Percentiles rank a stretch among this genome's conserved stretches.
Conservation (phyloP, 2,797 vertebrate genomes). For the Sebastes kiyomatsui region DNA sequence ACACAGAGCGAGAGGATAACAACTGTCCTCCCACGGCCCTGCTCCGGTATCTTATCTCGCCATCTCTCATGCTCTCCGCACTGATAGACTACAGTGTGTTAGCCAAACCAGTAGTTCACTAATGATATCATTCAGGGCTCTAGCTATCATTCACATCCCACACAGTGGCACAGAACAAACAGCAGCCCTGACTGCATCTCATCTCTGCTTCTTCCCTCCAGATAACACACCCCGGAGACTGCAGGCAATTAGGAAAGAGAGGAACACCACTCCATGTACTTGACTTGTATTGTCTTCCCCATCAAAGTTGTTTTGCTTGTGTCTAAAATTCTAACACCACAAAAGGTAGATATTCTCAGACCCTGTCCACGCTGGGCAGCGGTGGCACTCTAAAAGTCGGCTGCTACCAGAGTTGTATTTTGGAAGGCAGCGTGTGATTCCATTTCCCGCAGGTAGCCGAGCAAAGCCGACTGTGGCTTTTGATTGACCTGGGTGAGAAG, state of each 20-base stretch:
- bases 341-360: slow-evolving; percentile 37
- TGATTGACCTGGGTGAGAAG: slow-evolving; percentile 37
- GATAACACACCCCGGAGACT: slow-evolving; percentile 71
- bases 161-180: slow-evolving; percentile 70
- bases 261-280: slow-evolving; percentile 48
- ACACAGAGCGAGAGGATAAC: slow-evolving; percentile 49
- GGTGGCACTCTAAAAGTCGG: background rate
- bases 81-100: slow-evolving; percentile 68
- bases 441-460: slow-evolving; percentile 34
- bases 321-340: slow-evolving; percentile 36
- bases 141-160: slow-evolving; percentile 76
- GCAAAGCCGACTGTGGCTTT: slow-evolving; percentile 21
- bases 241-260: slow-evolving; percentile 79
- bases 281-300: slow-evolving; percentile 46
- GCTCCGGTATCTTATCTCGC: slow-evolving; percentile 45
- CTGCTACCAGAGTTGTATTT: slow-evolving; percentile 20
- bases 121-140: slow-evolving; percentile 78
- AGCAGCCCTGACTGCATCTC: slow-evolving; percentile 64
- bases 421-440: slow-evolving; percentile 24
- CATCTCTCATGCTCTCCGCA: slow-evolving; percentile 46
- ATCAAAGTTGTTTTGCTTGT: slow-evolving; percentile 48
- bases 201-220: slow-evolving; percentile 62
- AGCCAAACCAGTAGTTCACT: slow-evolving; percentile 69
- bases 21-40: slow-evolving; percentile 58
- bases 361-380: slow-evolving; percentile 11